Evolutionary conservation across 2,113 vertebrate species (phyloP).

Genomic region (Cathartes aura): DNA sequence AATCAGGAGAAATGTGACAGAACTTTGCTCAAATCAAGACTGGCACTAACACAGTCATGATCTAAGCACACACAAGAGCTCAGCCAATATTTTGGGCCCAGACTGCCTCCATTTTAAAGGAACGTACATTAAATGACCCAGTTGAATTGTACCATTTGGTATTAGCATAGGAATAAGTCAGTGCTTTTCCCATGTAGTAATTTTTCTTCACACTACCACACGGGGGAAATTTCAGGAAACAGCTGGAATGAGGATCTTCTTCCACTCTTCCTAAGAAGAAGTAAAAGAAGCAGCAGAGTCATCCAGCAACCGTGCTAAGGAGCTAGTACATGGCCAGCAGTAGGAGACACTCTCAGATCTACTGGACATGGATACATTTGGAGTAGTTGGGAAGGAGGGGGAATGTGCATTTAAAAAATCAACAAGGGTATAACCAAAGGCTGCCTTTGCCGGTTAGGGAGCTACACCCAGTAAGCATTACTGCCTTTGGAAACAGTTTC

Average conservation of each 20-base stretch:
- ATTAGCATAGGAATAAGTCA: not conserved
- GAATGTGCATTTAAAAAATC: not conserved
- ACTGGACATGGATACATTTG: not conserved
- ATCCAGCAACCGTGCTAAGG: not conserved
- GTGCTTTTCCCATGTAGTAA: not conserved
- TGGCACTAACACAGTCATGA: not conserved
- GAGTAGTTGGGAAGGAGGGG: not conserved
- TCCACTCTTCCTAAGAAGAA: not conserved
- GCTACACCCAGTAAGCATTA: not conserved
- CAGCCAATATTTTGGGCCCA: not conserved
- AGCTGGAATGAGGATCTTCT: conserved; percentile 13
- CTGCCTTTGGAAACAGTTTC: not conserved
- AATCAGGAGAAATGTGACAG: not conserved
- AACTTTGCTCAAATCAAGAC: not conserved
- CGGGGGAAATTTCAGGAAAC: conserved; percentile 19
- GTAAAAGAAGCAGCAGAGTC: not conserved
- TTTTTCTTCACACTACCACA: not conserved
- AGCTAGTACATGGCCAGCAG: not conserved
- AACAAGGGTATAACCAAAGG: not conserved
- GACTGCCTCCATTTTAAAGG: not conserved
- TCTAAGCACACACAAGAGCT: not conserved
- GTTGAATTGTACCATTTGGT: not conserved
- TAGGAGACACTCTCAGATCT: not conserved
- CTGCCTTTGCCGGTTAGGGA: not conserved
- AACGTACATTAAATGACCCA: not conserved